Conservation (phyloP, 92 coral and sea anemone species). For the Metridium senile region DNA sequence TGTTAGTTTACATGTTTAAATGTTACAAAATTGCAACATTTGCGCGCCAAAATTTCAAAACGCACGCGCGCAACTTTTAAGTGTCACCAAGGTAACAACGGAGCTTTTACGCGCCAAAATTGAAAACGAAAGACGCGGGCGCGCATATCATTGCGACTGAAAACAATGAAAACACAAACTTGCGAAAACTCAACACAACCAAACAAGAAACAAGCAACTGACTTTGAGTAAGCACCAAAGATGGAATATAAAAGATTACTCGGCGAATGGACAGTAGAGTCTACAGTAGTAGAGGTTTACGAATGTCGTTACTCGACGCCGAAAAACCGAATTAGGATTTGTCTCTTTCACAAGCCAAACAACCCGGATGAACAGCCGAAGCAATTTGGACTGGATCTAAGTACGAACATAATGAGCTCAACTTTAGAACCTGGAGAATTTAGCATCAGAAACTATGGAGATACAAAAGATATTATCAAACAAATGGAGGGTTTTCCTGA, state of each 20-base stretch:
- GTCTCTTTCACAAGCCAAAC: slow-evolving; percentile 46
- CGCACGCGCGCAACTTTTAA: too few relatives aligned
- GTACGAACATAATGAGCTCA: slow-evolving; percentile 43
- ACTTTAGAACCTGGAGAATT: slow-evolving; percentile 69
- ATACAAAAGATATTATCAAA: slow-evolving; percentile 46
- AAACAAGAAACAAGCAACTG: too few relatives aligned
- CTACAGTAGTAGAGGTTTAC: slow-evolving; percentile 27
- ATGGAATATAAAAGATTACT: slow-evolving; percentile 14
- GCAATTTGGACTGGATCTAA: too few relatives aligned
- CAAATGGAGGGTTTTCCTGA: slow-evolving; percentile 66
- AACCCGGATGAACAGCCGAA: too few relatives aligned
- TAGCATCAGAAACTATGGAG: slow-evolving; percentile 39
- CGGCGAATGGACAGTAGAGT: slow-evolving; percentile 36
- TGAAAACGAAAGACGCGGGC: slow-evolving; percentile 20
- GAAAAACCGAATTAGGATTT: slow-evolving; percentile 43
- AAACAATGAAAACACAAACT: slow-evolving; percentile 4
- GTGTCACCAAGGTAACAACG: slow-evolving; percentile 7
- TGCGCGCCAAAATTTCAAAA: too few relatives aligned
- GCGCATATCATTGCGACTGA: slow-evolving; percentile 6
- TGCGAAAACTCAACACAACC: too few relatives aligned
- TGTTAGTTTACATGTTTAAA: too few relatives aligned
- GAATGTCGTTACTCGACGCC: slow-evolving; percentile 55
- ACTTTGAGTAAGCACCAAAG: too few relatives aligned
- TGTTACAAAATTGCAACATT: too few relatives aligned
- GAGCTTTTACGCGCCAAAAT: slow-evolving; percentile 5